Percentiles rank a stretch among this genome's conserved stretches.
Evolutionary conservation across 1,140 invertebrate genomes (phyloP).

Genomic region (Drosophila quadrilineata): DNA sequence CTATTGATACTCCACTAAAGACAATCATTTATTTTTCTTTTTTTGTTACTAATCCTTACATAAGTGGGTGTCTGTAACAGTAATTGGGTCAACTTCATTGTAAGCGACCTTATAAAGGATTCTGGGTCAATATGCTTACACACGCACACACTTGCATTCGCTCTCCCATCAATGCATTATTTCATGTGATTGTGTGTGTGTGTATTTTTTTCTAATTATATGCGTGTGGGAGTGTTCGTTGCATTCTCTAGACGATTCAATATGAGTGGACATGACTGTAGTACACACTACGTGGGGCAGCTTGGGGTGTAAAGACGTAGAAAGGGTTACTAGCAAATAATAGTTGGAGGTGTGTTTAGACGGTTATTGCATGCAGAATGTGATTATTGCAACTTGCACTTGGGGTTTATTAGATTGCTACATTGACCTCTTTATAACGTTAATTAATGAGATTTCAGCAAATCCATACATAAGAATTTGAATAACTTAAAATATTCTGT

Average conservation of each 20-base stretch:
- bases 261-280: constrained; percentile 19
- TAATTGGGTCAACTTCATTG: constrained; percentile 60
- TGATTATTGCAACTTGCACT: constrained; percentile 22
- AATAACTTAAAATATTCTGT: no score
- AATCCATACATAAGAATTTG: no score
- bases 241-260: constrained; percentile 38
- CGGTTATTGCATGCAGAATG: constrained; percentile 3
- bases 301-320: no score
- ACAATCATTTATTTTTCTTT: no score
- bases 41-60: no score
- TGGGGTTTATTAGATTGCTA: constrained; percentile 48
- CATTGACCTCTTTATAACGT: constrained; percentile 43
- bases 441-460: constrained; percentile 41
- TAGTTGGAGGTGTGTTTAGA: neutral
- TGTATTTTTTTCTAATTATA: constrained; percentile 8
- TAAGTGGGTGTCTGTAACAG: constrained; percentile 25
- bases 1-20: no score
- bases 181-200: neutral
- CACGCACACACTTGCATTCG: constrained; percentile 37
- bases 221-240: neutral
- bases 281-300: neutral
- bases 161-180: no score
- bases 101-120: constrained; percentile 74
- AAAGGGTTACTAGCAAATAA: no score
- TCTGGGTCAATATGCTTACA: constrained; percentile 73